Base-by-base conservation (phyloP, 2,797 vertebrate genomes). In the Denticeps clupeoides region DNA sequence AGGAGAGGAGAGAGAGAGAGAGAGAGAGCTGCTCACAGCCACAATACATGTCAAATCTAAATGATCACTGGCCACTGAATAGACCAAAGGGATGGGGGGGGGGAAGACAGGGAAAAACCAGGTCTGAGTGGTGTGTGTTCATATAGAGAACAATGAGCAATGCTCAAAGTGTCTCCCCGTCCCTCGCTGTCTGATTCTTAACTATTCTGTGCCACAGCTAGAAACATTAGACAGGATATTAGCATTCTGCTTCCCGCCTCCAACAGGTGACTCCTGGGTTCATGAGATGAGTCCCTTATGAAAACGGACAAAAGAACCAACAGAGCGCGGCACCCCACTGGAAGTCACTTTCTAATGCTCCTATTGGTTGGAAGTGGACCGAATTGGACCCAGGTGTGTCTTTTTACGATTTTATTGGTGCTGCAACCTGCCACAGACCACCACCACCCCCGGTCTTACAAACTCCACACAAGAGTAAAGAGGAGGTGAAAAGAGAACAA, bases 41-140 rank as follows among this genome's bases (percentile, higher is more conserved):
- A 89, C 87, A 89, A 88, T 88, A 80, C 83, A 81, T 84, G 84
- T 89, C 87, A 89, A 85, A 84, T 84, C 85, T 87, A 86, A 89
- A 86, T 86, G 85, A 88, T 89, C 85, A 82, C 85, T 76, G 79
- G 77, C 84, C 84, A 81, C 75, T 88, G 85, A 88, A 87, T 83
- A 80, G 85, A 81, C 71, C 78, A 70, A 40, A 83, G 80, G 79
- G 47, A 40, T 28, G 21, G 47, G 82, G 80, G 78, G 41, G 27
- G 22, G 25, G 38, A 53, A 55, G 52, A 54, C 53, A 21, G 51
- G 47, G 42, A 58, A 53, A 60, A 64, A 63, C 50, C 41, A 53
- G 50, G 50, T 52, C 56, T 63, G 50, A 41, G 58, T 53, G 41
- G 48, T 42, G 49, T 45, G 45, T 37, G 41, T 38, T 38, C 35